Evolutionary conservation across 2,797 vertebrate species (phyloP).

Genomic region (Tragopan temminckii): DNA sequence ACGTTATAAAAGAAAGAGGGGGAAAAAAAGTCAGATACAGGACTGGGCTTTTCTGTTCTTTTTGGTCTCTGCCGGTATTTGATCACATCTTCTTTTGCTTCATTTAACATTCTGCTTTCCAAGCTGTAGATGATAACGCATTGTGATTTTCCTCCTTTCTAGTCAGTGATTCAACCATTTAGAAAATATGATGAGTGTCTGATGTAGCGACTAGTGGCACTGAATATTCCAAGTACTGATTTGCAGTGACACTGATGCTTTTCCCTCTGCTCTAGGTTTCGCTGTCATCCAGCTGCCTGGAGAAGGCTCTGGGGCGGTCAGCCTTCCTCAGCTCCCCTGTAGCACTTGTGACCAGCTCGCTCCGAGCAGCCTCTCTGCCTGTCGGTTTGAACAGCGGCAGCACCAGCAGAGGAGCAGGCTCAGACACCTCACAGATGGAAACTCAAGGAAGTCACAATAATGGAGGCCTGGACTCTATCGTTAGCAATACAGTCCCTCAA

Average conservation of each 20-base stretch:
- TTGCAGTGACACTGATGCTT: background rate
- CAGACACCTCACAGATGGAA: background rate
- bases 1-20: background rate
- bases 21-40: background rate
- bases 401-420: background rate
- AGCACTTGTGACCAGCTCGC: constrained; percentile 78
- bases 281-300: constrained; percentile 37
- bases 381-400: constrained; percentile 52
- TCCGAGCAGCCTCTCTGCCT: constrained; percentile 80
- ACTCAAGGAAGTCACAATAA: constrained; percentile 4
- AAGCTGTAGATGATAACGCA: background rate
- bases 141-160: background rate
- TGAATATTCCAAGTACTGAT: background rate
- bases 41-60: background rate
- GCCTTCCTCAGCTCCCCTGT: background rate
- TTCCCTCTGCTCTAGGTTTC: constrained; percentile 10
- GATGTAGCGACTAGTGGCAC: background rate
- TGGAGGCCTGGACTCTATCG: constrained; percentile 23
- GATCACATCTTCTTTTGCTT: background rate
- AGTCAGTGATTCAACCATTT: background rate
- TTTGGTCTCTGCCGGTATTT: background rate
- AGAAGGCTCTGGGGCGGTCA: background rate
- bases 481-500: constrained; percentile 76
- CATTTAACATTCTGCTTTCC: background rate
- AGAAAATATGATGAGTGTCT: background rate